phyloP scores from a whole-genome alignment of 2,797 vertebrate genomes.

The Botia kubotai region DNA sequence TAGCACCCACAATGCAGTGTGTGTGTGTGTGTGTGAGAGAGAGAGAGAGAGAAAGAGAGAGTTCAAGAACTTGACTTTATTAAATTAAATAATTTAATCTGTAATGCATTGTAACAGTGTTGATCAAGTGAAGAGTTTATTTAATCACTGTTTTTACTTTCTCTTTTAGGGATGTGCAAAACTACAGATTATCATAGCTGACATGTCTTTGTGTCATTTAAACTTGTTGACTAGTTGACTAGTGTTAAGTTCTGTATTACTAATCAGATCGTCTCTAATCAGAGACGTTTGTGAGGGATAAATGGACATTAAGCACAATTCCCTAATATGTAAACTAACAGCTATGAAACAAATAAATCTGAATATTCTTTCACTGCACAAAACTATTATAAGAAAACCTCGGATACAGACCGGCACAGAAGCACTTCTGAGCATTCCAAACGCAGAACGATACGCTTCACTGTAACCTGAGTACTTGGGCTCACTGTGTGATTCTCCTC shows the following conservation, averaged over 20 bases:
- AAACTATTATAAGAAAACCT: no score
- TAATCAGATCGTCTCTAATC: background rate
- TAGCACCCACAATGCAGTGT: background rate
- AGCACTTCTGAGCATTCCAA: no score
- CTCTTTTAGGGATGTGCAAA: background rate
- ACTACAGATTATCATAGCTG: background rate
- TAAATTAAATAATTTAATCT: slow-evolving; percentile 24
- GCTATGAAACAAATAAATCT: no score
- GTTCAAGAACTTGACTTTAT: slow-evolving; percentile 18
- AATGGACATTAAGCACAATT: background rate
- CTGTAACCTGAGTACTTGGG: no score
- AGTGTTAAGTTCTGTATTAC: background rate
- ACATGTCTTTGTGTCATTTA: background rate
- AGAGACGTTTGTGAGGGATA: background rate
- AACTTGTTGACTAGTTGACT: background rate
- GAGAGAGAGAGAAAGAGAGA: background rate
- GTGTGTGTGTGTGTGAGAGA: slow-evolving; percentile 5
- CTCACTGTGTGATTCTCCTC: no score
- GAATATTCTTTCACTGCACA: no score
- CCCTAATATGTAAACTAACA: no score
- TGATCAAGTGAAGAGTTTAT: background rate
- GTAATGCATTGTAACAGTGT: slow-evolving; percentile 1
- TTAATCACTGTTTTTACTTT: slow-evolving; percentile 14
- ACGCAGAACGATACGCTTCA: no score
- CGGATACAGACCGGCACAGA: no score